These are phyloP conservation scores for Riptortus pedestris DNA, from an alignment of 1,140 invertebrate genomes.

Conservation along the genomic window DNA sequence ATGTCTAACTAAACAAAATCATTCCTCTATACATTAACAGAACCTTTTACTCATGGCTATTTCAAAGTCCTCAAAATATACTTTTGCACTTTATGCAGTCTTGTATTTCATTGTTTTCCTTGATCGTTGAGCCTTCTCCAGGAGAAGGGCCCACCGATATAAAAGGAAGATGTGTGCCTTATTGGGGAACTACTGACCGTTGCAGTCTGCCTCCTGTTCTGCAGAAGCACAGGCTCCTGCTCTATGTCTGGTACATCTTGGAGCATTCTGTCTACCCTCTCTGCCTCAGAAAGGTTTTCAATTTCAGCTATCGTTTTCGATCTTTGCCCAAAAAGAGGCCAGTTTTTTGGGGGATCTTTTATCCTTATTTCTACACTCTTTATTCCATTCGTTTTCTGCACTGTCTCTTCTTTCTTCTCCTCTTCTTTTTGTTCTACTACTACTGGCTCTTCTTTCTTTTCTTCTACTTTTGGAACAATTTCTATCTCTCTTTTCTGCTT, in stretches of 20 bases:
- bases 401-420: background rate
- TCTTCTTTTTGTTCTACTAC: constrained; percentile 9
- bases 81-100: too few relatives aligned
- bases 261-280: background rate
- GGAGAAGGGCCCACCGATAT: constrained; percentile 2
- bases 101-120: too few relatives aligned
- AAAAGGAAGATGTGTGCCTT: constrained; percentile 4
- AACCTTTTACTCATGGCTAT: too few relatives aligned
- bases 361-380: constrained; percentile 26
- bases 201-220: background rate
- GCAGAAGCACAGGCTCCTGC: background rate
- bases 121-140: background rate
- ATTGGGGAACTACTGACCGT: background rate
- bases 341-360: constrained; percentile 23
- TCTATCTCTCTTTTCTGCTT: constrained; percentile 13
- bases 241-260: background rate
- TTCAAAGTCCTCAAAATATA: too few relatives aligned
- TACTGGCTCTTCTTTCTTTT: background rate
- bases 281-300: background rate
- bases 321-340: background rate
- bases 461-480: background rate
- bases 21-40: too few relatives aligned
- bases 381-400: constrained; percentile 11
- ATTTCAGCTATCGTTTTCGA: background rate
- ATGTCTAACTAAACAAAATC: too few relatives aligned